Evolutionary conservation across 2,797 vertebrate genomes (phyloP).

Genomic region (Austrolebias charrua): DNA sequence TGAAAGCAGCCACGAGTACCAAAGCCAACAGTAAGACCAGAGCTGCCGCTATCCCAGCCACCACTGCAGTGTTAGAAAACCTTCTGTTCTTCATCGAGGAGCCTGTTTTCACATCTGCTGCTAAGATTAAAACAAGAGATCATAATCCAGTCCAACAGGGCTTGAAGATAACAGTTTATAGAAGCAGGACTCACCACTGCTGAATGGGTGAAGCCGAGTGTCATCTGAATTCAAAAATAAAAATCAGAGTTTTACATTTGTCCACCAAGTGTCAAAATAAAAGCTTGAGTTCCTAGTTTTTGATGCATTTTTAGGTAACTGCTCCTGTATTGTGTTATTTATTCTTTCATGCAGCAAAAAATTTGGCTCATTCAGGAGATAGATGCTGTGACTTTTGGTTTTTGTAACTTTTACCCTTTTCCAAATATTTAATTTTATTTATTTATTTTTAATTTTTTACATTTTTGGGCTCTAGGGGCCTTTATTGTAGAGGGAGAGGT

Average conservation of each 20-base stretch:
- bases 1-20: constrained; percentile 85
- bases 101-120: constrained; percentile 63
- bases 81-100: constrained; percentile 58
- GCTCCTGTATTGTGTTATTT: too few relatives aligned
- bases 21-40: constrained; percentile 82
- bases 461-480: too few relatives aligned
- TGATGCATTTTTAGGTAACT: too few relatives aligned
- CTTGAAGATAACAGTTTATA: background rate
- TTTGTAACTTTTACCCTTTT: too few relatives aligned
- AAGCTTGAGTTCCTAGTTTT: too few relatives aligned
- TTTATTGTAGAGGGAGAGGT: too few relatives aligned
- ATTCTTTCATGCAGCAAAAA: too few relatives aligned
- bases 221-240: constrained; percentile 81
- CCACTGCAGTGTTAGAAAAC: constrained; percentile 79
- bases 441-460: too few relatives aligned
- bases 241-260: background rate
- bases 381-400: too few relatives aligned
- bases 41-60: constrained; percentile 84
- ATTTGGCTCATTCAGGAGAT: too few relatives aligned
- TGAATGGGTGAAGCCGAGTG: constrained; percentile 78
- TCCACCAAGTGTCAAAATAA: too few relatives aligned
- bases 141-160: background rate
- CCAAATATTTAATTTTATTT: too few relatives aligned
- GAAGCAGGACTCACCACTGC: constrained; percentile 77
- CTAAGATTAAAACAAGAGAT: constrained; percentile 5